Percentiles rank a stretch among this genome's conserved stretches.
phyloP scores from a whole-genome alignment of 2,113 vertebrate species.

The Terrapene triunguis region DNA sequence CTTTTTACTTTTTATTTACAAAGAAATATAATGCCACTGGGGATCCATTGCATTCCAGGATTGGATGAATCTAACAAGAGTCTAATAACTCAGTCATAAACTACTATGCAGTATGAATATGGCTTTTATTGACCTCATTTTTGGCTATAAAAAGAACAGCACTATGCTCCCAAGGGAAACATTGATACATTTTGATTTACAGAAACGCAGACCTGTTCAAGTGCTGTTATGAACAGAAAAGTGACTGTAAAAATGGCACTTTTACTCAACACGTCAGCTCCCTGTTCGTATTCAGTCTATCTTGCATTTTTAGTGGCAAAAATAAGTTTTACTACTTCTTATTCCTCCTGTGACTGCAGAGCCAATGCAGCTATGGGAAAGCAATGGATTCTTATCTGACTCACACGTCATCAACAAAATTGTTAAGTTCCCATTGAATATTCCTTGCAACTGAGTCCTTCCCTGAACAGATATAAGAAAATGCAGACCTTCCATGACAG shows the following conservation, averaged over 20 bases:
- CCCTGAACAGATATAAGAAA: background rate
- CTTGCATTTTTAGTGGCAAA: background rate
- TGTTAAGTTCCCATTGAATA: background rate
- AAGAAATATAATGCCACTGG: background rate
- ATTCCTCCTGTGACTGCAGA: background rate
- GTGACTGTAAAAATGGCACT: background rate
- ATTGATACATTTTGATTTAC: slow-evolving; percentile 6
- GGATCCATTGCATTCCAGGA: background rate
- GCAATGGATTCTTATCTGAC: background rate
- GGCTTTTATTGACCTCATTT: slow-evolving; percentile 30
- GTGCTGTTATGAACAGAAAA: background rate
- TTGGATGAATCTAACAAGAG: background rate
- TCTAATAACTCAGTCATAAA: slow-evolving; percentile 30
- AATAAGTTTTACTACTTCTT: background rate
- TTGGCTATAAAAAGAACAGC: slow-evolving; percentile 12
- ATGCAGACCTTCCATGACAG: background rate
- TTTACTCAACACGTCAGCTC: background rate
- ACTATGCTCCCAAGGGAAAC: background rate
- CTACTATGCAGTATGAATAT: background rate
- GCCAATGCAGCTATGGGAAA: background rate
- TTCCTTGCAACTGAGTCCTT: background rate
- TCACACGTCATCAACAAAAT: background rate
- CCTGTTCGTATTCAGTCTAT: background rate
- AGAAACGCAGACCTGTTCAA: slow-evolving; percentile 22
- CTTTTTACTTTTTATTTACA: background rate